Evolutionary conservation across 1,140 invertebrate genomes (phyloP), one percentile per base, ranked within the genome.

Genomic region (Trachymyrmex cornetzi): DNA sequence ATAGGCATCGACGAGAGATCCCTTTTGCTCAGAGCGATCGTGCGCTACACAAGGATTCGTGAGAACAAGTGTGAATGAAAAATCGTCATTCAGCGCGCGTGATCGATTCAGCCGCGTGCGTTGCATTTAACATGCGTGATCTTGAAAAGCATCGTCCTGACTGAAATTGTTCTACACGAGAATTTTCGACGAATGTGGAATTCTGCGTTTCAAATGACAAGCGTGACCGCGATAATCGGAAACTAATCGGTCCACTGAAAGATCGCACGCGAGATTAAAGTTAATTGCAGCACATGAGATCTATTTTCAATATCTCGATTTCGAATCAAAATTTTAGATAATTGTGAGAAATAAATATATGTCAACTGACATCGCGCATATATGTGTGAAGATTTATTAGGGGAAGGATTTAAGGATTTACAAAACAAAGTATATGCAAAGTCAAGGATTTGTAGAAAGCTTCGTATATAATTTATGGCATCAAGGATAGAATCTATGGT

Each of bases 81-180:
- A 87, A 91, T 91, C 90, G 79, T 44, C 66, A 91, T 91, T 90
- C 91, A 64, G n/a, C 38, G 53, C 87, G 90, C 87, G 85, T 69
- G 57, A 80, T 50, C 89, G 67, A 44, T 48, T 86, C 59, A n/a
- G 48, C 64, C 5, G 59, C 80, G 80, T 74, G 90, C 67, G 77
- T 85, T 91, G 90, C 90, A 91, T 91, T 89, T 90, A 90, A 91
- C 90, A 91, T 91, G 30, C 55, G 7, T 16, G 44, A 69, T 71
- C 22, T 22, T 61, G 50, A 77, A 84, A 67, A 89, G 77, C 72
- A 27, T 79, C 77, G 55, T 89, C 38, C 66, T 53, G 67, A 19
- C 72, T 84, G 77, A 84, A 87, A 71, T 79, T 53, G 44, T 27
- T 67, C 67, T 53, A 50, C 44, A 38, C 72, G 55, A 64, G 85